Evolutionary conservation across 1,140 invertebrate species (phyloP), one percentile per base, ranked within the genome.

Genomic region (Drosophila teissieri): DNA sequence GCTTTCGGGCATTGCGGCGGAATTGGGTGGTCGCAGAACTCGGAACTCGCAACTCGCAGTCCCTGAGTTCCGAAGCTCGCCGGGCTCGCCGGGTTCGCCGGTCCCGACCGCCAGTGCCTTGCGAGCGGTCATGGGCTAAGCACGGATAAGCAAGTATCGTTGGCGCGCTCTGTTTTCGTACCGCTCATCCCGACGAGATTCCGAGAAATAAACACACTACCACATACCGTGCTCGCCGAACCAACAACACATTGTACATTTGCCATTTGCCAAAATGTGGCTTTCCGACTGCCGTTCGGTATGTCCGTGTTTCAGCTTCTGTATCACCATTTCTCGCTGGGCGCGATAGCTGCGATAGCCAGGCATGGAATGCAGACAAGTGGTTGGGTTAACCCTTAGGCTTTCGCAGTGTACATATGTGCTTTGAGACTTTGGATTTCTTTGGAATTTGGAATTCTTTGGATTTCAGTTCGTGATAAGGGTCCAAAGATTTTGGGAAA

Each of bases 121-220:
- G 51, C 76, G 68, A 70, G 74, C 82, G 83, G 83, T 83, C 84
- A 86, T 86, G 83, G 84, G 75, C 77, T 83, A 72, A 86, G 73
- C 83, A 79, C 69, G 70, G 63, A 63, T n/a, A n/a, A n/a, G n/a
- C n/a, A 4, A 68, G 55, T 56, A 48, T 49, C 63, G 54, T 56
- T 39, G 55, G 55, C 83, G 82, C 75, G 49, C 60, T 67, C 54
- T 31, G 57, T 82, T 62, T 55, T 72, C 54, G 36, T 76, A 62
- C 34, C 31, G 34, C 52, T 40, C 51, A n/a, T 57, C 45, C 67
- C 65, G 42, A 19, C 8, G 37, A 39, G 42, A 1, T 39, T 39
- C 22, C 57, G 6, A 40, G 49, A 45, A 46, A 48, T 12, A 22
- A 52, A 56, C 5, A 45, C 11, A 22, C 22, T 17, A 48, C 42